Base-by-base conservation (phyloP, 1,140 invertebrate genomes). In the Hirudo medicinalis region DNA sequence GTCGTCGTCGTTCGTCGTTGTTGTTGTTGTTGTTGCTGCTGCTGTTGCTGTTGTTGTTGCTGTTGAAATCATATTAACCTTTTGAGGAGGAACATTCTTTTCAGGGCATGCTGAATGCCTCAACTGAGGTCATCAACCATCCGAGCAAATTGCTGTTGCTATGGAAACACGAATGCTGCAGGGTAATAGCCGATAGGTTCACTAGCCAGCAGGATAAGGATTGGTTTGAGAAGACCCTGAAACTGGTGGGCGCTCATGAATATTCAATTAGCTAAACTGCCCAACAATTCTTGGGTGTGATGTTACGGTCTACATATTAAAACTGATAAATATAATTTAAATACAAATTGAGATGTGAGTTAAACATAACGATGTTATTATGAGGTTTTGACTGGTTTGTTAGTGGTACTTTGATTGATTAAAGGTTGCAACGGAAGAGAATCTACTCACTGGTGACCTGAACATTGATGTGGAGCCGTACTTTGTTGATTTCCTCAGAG, bases 81-180 rank as follows among this genome's bases (percentile, higher is more conserved):
- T 57, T 57, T 57, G 20, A 57, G 25, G n/a, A n/a, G n/a, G n/a
- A 57, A 57, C 22, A 25, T 49, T 5, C 22, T n/a, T 29, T 70
- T 22, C 79, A 82, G 77, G 80, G 79, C 73, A 72, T 72, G 71
- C 25, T 72, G 66, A 67, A 67, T n/a, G 71, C 40, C 20, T 32
- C 29, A 20, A 15, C 66, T 55, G 53, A 49, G 20, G 49, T 70
- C 36, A 49, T 43, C 15, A 55, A 20, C n/a, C 19, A 20, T 32
- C 27, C 40, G 3, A 19, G 19, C 25, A 72, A 72, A 13, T 57
- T 72, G 43, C 40, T 55, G 49, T 49, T 63, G 72, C 63, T 67
- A 32, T 97, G 94, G 94, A 94, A 94, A 82, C 92, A 97, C 80
- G 94, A 97, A 82, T 91, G 88, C 75, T 89, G 87, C 15, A 84